These are phyloP conservation scores for Arge pagana DNA, from an alignment of 2,888 invertebrate genomes.

Conservation along the genomic window DNA sequence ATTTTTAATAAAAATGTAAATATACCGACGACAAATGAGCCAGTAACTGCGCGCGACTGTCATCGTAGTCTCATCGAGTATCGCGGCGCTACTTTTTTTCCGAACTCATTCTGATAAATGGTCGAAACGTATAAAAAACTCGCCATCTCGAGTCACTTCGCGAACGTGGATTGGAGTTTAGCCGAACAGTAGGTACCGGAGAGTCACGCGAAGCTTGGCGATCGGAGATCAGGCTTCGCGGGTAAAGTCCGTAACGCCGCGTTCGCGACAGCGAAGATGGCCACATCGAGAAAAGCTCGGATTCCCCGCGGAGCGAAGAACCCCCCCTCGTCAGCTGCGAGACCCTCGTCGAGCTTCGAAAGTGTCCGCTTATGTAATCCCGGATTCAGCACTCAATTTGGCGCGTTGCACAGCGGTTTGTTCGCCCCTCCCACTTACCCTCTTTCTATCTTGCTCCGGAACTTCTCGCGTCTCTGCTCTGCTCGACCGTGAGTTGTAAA, in stretches of 20 bases:
- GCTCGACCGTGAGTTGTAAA: constrained; percentile 19
- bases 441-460: constrained; percentile 23
- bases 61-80: too few species aligned
- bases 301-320: constrained; percentile 21
- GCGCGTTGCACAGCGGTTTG: constrained; percentile 49
- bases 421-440: constrained; percentile 36
- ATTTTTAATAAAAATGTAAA: constrained; percentile 44
- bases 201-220: too few species aligned
- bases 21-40: constrained; percentile 26
- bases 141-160: too few species aligned
- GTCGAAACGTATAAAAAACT: too few species aligned
- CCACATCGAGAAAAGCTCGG: constrained; percentile 23
- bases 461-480: constrained; percentile 10
- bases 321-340: constrained; percentile 11
- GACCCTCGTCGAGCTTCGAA: constrained; percentile 30
- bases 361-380: constrained; percentile 50
- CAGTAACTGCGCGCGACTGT: constrained; percentile 28
- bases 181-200: too few species aligned
- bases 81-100: too few species aligned
- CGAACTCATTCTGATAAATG: too few species aligned
- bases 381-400: constrained; percentile 56
- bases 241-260: constrained; percentile 25
- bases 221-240: too few species aligned
- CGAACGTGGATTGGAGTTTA: too few species aligned
- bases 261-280: constrained; percentile 15